Conservation (phyloP, 2,888 invertebrate species). For the Embidobia sp. region DNA sequence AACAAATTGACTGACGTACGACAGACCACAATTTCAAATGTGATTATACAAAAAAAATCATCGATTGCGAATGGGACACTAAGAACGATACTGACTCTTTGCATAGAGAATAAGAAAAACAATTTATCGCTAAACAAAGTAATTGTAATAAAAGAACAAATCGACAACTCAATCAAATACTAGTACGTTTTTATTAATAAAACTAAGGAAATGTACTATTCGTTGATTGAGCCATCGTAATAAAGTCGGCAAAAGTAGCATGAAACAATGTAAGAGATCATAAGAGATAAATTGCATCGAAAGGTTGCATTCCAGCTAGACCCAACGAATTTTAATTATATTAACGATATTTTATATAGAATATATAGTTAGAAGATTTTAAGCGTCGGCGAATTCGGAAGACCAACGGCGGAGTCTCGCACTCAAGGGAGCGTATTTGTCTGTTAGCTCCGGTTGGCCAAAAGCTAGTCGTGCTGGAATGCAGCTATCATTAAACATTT, state of each 20-base stretch:
- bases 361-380: constrained; percentile 81
- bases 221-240: too few relatives aligned
- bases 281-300: constrained; percentile 72
- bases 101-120: constrained; percentile 52
- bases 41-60: constrained; percentile 67
- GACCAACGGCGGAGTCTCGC: constrained; percentile 74
- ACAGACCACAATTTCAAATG: constrained; percentile 60
- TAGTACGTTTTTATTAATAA: too few relatives aligned
- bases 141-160: constrained; percentile 26
- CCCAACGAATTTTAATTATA: constrained; percentile 81
- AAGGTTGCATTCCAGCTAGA: constrained; percentile 81
- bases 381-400: constrained; percentile 71
- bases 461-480: constrained; percentile 81
- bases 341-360: constrained; percentile 82
- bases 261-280: constrained; percentile 36
- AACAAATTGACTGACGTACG: constrained; percentile 79
- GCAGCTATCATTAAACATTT: constrained; percentile 81
- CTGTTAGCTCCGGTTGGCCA: constrained; percentile 81
- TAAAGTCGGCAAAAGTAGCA: constrained; percentile 20
- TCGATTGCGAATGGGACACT: constrained; percentile 47
- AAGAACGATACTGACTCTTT: constrained; percentile 56
- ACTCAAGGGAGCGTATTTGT: constrained; percentile 81
- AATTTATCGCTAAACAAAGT: constrained; percentile 19
- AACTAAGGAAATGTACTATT: too few relatives aligned
- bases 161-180: too few relatives aligned